Conservation (phyloP, 2,888 invertebrate genomes). For the Netelia inedita region DNA sequence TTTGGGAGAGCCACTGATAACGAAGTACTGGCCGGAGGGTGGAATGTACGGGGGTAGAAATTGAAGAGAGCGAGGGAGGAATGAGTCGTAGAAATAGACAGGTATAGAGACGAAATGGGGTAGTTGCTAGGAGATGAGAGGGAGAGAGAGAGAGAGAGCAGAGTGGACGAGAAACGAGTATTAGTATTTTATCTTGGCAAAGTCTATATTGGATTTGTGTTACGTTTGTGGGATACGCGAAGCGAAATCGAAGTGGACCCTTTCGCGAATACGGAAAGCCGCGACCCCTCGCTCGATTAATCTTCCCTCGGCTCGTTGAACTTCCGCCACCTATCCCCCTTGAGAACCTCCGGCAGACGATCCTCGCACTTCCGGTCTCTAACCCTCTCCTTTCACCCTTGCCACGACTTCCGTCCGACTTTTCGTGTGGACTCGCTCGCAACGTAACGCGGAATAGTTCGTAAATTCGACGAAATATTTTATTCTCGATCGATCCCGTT, state of each 20-base stretch:
- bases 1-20: conserved; percentile 26
- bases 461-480: too few species aligned
- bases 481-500: too few species aligned
- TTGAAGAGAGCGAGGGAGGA: conserved; percentile 3
- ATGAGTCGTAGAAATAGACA: not conserved
- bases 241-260: not conserved
- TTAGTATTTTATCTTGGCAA: too few species aligned
- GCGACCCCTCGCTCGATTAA: conserved; percentile 43
- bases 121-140: not conserved
- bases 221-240: not conserved
- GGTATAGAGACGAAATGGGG: not conserved
- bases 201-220: not conserved
- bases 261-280: not conserved
- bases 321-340: conserved; percentile 25
- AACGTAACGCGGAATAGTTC: too few species aligned
- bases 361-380: conserved; percentile 47
- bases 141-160: too few species aligned
- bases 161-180: too few species aligned
- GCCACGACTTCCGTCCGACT: not conserved
- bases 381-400: not conserved
- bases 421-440: too few species aligned
- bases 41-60: not conserved
- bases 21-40: conserved; percentile 16
- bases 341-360: conserved; percentile 25
- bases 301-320: conserved; percentile 54